Evolutionary conservation across 2,797 vertebrate genomes (phyloP).

Genomic region (Denticeps clupeoides): DNA sequence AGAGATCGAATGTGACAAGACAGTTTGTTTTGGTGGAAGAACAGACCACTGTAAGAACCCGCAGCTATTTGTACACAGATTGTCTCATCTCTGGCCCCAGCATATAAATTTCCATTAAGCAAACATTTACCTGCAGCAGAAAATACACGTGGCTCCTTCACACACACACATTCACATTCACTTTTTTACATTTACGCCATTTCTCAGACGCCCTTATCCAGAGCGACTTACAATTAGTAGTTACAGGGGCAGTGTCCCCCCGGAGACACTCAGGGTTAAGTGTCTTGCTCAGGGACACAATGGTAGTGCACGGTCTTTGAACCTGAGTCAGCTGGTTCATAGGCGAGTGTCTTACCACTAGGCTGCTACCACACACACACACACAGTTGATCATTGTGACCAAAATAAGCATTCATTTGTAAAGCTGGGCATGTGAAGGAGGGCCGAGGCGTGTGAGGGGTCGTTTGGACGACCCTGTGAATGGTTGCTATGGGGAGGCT

Average conservation of each 20-base stretch:
- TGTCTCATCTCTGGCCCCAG: too few relatives aligned
- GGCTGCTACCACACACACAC: too few relatives aligned
- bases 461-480: conserved; percentile 4
- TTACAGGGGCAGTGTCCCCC: too few relatives aligned
- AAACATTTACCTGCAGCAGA: conserved; percentile 51
- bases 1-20: background rate
- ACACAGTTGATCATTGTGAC: too few relatives aligned
- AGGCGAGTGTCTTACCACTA: too few relatives aligned
- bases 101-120: conserved; percentile 48
- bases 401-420: background rate
- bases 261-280: too few relatives aligned
- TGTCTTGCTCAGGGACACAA: too few relatives aligned
- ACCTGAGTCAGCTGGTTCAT: too few relatives aligned
- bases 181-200: too few relatives aligned
- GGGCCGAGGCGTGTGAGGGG: background rate
- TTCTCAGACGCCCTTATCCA: too few relatives aligned
- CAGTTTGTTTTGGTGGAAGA: background rate
- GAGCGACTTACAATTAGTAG: too few relatives aligned
- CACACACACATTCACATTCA: background rate
- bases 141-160: conserved; percentile 12
- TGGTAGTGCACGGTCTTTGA: too few relatives aligned
- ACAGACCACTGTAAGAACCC: background rate
- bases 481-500: conserved; percentile 40
- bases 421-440: background rate
- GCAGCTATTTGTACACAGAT: background rate